Evolutionary conservation across 2,113 vertebrate genomes (phyloP).

Genomic region (Dicrurus megarhynchus): DNA sequence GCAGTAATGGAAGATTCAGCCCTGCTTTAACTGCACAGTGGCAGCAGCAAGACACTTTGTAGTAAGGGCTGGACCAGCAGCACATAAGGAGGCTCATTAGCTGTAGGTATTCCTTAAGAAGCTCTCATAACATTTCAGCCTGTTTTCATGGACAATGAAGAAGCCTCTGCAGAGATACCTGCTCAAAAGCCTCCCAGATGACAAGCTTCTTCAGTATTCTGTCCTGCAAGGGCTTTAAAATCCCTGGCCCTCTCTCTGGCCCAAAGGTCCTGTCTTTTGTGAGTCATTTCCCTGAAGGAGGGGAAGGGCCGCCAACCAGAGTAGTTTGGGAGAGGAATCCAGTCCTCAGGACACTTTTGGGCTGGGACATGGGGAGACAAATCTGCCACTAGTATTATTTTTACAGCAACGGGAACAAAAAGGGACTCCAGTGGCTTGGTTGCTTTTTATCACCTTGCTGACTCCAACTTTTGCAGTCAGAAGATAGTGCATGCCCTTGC

Average conservation of each 20-base stretch:
- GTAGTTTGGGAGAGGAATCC: not conserved
- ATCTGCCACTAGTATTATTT: not conserved
- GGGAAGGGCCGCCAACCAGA: not conserved
- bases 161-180: not conserved
- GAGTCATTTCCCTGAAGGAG: not conserved
- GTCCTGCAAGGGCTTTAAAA: not conserved
- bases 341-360: not conserved
- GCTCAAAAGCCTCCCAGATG: not conserved
- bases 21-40: not conserved
- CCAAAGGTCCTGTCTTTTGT: not conserved
- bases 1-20: not conserved
- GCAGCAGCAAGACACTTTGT: accelerated
- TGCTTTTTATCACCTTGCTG: not conserved
- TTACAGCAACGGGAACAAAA: not conserved
- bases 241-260: not conserved
- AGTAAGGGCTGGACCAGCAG: not conserved
- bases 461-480: not conserved
- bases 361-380: not conserved
- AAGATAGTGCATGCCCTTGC: not conserved
- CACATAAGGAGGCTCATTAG: accelerated
- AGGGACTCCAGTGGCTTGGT: not conserved
- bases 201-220: not conserved
- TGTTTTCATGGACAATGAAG: not conserved
- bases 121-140: not conserved
- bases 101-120: not conserved